These are phyloP conservation scores for Amphipoea oculea DNA, from an alignment of 2,888 invertebrate genomes.

Conservation along the genomic window DNA sequence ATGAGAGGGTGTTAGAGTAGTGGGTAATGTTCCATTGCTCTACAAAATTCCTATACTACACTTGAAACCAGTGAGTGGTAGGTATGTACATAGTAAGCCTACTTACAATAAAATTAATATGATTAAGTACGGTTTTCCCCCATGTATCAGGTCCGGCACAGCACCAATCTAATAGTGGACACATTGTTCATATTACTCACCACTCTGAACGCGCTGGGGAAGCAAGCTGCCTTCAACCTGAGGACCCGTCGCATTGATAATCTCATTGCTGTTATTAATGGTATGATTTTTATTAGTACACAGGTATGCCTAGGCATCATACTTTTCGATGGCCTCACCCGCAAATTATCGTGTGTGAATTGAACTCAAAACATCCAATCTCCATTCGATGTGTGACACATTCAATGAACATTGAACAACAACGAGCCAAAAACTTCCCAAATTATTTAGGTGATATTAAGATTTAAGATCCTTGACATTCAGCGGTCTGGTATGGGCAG, in stretches of 20 bases:
- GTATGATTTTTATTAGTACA: slow-evolving; percentile 43
- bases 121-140: neutral
- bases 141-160: slow-evolving; percentile 76
- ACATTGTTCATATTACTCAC: slow-evolving; percentile 83
- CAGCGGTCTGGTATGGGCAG: neutral
- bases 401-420: neutral
- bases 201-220: slow-evolving; percentile 79
- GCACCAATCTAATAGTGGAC: slow-evolving; percentile 78
- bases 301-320: neutral
- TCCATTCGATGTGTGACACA: neutral
- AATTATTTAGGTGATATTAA: neutral
- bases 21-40: neutral
- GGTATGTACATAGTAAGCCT: no score
- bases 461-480: neutral
- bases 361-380: neutral
- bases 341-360: neutral
- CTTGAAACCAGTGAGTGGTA: neutral
- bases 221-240: slow-evolving; percentile 80
- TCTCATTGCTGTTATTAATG: slow-evolving; percentile 76
- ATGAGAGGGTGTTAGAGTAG: neutral
- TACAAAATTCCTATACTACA: no score
- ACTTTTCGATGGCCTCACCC: neutral
- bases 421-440: neutral
- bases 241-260: slow-evolving; percentile 76
- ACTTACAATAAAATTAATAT: neutral